Conservation (phyloP, 2,113 vertebrate genomes). For the Dasyprocta punctata region DNA sequence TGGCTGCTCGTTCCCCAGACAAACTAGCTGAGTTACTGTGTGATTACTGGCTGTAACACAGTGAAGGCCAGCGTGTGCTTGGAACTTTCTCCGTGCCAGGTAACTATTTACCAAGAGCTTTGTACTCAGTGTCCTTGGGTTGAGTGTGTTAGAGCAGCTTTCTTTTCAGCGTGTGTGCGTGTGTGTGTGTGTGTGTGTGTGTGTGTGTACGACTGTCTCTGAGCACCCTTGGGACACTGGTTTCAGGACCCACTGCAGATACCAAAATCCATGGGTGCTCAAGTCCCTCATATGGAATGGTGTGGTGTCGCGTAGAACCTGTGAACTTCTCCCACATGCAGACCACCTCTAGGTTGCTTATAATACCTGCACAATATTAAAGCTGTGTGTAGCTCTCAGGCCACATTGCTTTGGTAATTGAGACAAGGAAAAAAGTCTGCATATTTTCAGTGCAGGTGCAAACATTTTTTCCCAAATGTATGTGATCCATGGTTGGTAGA, state of each 20-base stretch:
- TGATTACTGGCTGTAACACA: fast-evolving
- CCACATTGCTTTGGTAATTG: background rate
- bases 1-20: background rate
- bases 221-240: background rate
- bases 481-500: background rate
- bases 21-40: background rate
- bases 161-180: background rate
- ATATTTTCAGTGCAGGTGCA: background rate
- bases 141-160: background rate
- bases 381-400: too few relatives aligned
- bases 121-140: background rate
- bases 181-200: background rate
- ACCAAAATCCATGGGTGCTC: background rate
- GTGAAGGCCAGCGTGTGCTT: background rate
- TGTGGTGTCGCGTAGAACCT: background rate
- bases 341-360: background rate
- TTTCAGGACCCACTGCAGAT: background rate
- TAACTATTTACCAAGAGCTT: background rate
- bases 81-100: background rate
- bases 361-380: too few relatives aligned
- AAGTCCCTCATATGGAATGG: background rate
- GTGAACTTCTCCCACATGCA: background rate
- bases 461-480: background rate
- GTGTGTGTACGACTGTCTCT: too few relatives aligned
- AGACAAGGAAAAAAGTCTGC: background rate